These are phyloP conservation scores for Andricus quercusramuli DNA, from an alignment of 2,888 invertebrate species.

Conservation along the genomic window DNA sequence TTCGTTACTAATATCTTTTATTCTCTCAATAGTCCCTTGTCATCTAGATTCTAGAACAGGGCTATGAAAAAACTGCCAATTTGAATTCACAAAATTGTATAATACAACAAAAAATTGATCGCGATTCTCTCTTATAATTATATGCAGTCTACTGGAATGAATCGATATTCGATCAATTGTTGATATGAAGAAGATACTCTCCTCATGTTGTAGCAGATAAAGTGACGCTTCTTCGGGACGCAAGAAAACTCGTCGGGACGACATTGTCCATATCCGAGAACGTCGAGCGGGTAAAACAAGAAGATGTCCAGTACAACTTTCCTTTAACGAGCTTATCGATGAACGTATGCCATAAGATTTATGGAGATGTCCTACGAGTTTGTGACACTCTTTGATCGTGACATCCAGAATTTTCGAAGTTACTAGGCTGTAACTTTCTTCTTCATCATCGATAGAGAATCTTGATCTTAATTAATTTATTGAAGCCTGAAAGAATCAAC, in stretches of 20 bases:
- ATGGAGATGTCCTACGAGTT: constrained; percentile 26
- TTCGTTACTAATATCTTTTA: too few species aligned
- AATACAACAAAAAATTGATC: too few species aligned
- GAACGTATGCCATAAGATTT: constrained; percentile 10
- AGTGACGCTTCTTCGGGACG: constrained; percentile 19
- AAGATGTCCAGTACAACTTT: constrained; percentile 22
- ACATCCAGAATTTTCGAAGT: constrained; percentile 12
- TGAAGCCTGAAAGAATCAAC: neutral
- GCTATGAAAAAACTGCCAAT: too few species aligned
- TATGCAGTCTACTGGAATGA: neutral
- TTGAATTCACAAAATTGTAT: too few species aligned
- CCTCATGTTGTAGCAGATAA: constrained; percentile 7
- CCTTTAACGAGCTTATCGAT: constrained; percentile 22
- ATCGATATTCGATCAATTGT: constrained; percentile 10
- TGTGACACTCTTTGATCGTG: constrained; percentile 2
- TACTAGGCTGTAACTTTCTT: constrained; percentile 10
- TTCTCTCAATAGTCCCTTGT: too few species aligned
- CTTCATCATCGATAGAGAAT: neutral
- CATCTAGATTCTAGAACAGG: too few species aligned
- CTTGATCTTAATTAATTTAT: constrained; percentile 1
- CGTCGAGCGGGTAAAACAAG: constrained; percentile 9
- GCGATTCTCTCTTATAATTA: too few species aligned
- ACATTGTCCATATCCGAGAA: constrained; percentile 23
- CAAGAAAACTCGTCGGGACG: constrained; percentile 33
- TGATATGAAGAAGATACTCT: constrained; percentile 18